Base-by-base conservation (phyloP, 2,888 invertebrate species). In the Cheilosia pagana region DNA sequence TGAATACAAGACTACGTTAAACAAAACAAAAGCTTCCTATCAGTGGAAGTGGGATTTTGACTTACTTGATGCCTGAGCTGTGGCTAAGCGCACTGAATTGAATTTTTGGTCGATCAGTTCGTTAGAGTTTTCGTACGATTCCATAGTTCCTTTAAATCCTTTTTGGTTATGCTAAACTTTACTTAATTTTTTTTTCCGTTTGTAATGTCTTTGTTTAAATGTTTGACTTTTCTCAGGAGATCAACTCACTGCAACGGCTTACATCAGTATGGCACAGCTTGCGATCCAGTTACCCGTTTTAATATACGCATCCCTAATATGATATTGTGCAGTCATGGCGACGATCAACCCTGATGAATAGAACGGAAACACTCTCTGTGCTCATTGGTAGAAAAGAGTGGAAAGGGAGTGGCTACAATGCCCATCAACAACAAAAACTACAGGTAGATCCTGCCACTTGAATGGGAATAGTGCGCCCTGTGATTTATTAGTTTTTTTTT, bases 1-100 rank as follows among this genome's bases (percentile, higher is more conserved):
- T 57, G 21, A 21, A 21, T 12, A 35, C 19, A 23, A 25, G 25
- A 35, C 19, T 16, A n/a, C n/a, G 6, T 7, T 25, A 16, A 5
- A 8, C 14, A 21, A 35, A 39, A 35, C 14, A 3, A 5, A 12
- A 48, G 39, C 19, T 10, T 1, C 14, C 3, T 59, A 50, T 41
- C 0, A 52, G 2, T 71, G 45, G 25, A 12, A 35, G n/a, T 59
- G 0, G 2, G 0, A 48, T 52, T 25, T 65, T 5, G 60, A 89
- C 91, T 91, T 90, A 92, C 92, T 92, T 86, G 92, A 92, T 86
- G 90, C 88, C 14, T 50, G 50, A n/a, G 91, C 88, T 74, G 91
- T 89, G 45, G 91, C 89, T 63, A 91, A 74, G 52, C 89, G 88
- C 2, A 90, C 87, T 57, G 89, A 88, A 76, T 89, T 90, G 86